Conservation (phyloP, 2,888 invertebrate species). For the Siphlonurus alternatus region DNA sequence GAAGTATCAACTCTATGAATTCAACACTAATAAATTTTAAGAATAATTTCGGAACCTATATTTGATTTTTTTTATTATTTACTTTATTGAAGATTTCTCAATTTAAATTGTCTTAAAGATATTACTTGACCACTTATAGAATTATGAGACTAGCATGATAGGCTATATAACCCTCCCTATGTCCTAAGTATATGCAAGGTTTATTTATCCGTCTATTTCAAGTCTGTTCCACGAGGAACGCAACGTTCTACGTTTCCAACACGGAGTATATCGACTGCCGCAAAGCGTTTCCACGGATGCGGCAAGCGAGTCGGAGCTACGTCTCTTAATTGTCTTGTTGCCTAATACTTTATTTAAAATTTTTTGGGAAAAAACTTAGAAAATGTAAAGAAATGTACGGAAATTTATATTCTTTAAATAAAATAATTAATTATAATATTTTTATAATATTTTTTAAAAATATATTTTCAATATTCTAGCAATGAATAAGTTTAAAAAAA, state of each 20-base stretch:
- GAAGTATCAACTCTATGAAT: too few species aligned
- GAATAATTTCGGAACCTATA: too few species aligned
- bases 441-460: not conserved
- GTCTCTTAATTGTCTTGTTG: slow-evolving; percentile 12
- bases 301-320: slow-evolving; percentile 5
- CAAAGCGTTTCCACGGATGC: not conserved
- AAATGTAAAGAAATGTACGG: slow-evolving; percentile 13
- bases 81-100: too few species aligned
- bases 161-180: too few species aligned
- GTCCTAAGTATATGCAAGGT: too few species aligned
- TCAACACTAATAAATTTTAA: too few species aligned
- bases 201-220: too few species aligned
- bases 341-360: slow-evolving; percentile 16
- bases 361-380: slow-evolving; percentile 14
- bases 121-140: too few species aligned
- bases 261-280: not conserved
- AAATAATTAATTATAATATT: slow-evolving; percentile 8
- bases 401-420: slow-evolving; percentile 12
- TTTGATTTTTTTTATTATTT: too few species aligned
- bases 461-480: not conserved
- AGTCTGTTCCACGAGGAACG: too few species aligned
- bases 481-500: not conserved
- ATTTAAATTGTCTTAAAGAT: too few species aligned
- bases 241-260: not conserved
- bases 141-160: too few species aligned